Conservation (phyloP, 2,113 vertebrate genomes). For the Mellivora capensis region DNA sequence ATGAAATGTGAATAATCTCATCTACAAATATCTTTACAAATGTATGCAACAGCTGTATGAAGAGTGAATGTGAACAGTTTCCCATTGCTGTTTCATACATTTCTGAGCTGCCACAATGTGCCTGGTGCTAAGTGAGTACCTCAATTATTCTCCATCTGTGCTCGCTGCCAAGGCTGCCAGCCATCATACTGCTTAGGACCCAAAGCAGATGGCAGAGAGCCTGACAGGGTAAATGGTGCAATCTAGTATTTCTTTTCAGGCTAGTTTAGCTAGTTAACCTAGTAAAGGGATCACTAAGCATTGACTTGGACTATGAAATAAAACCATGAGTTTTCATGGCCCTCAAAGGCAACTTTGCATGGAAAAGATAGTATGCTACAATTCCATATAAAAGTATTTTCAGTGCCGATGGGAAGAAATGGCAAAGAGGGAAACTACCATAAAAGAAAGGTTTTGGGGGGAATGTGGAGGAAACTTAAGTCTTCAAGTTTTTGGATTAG, state of each 20-base stretch:
- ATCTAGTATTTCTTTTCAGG: constrained; percentile 34
- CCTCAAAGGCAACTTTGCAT: not conserved
- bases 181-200: not conserved
- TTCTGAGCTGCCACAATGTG: constrained; percentile 35
- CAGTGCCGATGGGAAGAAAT: not conserved
- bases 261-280: constrained; percentile 26
- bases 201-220: not conserved
- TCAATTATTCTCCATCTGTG: constrained; percentile 61
- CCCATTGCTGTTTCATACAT: constrained; percentile 14
- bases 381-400: not conserved
- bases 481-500: not conserved
- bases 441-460: not conserved
- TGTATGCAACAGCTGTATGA: constrained; percentile 42
- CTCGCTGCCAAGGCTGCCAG: constrained; percentile 45
- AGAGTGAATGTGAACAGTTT: constrained; percentile 41
- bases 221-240: not conserved
- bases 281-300: not conserved
- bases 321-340: not conserved
- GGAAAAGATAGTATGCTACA: not conserved
- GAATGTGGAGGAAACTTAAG: rapidly evolving
- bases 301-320: constrained; percentile 33
- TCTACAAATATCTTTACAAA: constrained; percentile 43
- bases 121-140: constrained; percentile 39
- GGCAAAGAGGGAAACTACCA: not conserved
- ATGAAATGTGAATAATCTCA: constrained; percentile 42